Percentiles rank a stretch among this genome's conserved stretches.
Evolutionary conservation across 2,888 invertebrate genomes (phyloP).

Genomic region (Eupithecia pulchellata): DNA sequence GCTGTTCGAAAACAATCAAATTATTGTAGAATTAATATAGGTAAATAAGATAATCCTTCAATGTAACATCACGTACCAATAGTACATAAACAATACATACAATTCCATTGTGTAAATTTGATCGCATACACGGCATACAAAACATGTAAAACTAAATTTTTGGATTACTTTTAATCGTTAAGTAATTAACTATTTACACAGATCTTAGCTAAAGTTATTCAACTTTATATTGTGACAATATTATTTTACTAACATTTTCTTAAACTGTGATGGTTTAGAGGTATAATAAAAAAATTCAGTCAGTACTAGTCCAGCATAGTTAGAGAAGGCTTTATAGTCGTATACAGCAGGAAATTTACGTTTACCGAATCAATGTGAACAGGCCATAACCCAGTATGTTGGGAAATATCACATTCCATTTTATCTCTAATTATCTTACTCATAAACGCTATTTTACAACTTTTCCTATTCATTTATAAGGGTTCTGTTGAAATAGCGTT

Average conservation of each 20-base stretch:
- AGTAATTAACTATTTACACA: conserved; percentile 29
- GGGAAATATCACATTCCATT: conserved; percentile 40
- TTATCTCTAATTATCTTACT: conserved; percentile 45
- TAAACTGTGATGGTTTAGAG: conserved; percentile 19
- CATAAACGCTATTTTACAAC: conserved; percentile 7
- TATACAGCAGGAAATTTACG: conserved; percentile 16
- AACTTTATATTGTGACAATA: conserved; percentile 24
- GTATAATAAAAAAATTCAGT: conserved; percentile 24
- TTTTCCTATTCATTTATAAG: background rate
- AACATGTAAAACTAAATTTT: conserved; percentile 32
- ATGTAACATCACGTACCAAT: conserved; percentile 25
- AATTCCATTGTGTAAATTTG: conserved; percentile 10
- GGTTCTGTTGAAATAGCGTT: conserved; percentile 8
- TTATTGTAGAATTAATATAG: background rate
- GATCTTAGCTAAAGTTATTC: conserved; percentile 12
- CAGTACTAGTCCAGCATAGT: conserved; percentile 6
- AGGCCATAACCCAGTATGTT: conserved; percentile 25
- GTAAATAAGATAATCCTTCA: background rate
- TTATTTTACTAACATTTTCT: conserved; percentile 13
- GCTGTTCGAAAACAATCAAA: background rate
- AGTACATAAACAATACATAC: conserved; percentile 15
- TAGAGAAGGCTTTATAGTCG: background rate
- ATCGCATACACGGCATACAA: background rate
- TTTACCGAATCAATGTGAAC: conserved; percentile 18
- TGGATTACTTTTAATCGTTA: conserved; percentile 25